phyloP scores from a whole-genome alignment of 2,113 vertebrate genomes.

The Cololabis saira region DNA sequence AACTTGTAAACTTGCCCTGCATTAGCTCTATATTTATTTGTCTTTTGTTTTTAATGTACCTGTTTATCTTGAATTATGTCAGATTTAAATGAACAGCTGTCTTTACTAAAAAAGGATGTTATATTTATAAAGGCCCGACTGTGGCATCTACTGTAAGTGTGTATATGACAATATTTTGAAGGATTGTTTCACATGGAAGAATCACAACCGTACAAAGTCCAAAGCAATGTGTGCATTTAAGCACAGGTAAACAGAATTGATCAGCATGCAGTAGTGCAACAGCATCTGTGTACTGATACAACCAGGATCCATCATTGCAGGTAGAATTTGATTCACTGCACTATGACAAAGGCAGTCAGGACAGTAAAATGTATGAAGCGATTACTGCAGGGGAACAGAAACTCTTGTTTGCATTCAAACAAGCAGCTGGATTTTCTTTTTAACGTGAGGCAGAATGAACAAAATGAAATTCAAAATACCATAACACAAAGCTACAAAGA shows the following conservation, averaged over 20 bases:
- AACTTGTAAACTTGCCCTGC: constrained; percentile 32
- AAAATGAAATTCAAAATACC: no score
- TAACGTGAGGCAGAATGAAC: no score
- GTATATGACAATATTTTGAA: constrained; percentile 24
- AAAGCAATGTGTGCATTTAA: constrained; percentile 11
- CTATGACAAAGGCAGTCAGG: background rate
- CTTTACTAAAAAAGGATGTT: constrained; percentile 23
- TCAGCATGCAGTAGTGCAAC: background rate
- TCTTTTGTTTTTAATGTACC: constrained; percentile 46
- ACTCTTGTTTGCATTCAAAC: background rate
- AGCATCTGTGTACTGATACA: constrained; percentile 13
- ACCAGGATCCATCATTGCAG: constrained; percentile 8
- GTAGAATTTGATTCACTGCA: background rate
- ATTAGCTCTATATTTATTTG: constrained; percentile 50
- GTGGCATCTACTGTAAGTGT: constrained; percentile 29
- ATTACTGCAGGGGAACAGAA: background rate
- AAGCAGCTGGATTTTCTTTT: no score
- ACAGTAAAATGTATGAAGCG: background rate
- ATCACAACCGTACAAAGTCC: constrained; percentile 14
- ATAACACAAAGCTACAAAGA: no score
- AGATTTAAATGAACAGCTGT: constrained; percentile 40
- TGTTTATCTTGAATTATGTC: constrained; percentile 23
- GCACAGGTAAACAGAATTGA: constrained; percentile 2
- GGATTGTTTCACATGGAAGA: constrained; percentile 14
- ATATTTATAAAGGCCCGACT: constrained; percentile 24